A percentile compares a stretch with the other conserved stretches of the same genome.
These are phyloP conservation scores for Panagrolaimus sp. DNA, from an alignment of 1,140 invertebrate species.

Conservation along the genomic window DNA sequence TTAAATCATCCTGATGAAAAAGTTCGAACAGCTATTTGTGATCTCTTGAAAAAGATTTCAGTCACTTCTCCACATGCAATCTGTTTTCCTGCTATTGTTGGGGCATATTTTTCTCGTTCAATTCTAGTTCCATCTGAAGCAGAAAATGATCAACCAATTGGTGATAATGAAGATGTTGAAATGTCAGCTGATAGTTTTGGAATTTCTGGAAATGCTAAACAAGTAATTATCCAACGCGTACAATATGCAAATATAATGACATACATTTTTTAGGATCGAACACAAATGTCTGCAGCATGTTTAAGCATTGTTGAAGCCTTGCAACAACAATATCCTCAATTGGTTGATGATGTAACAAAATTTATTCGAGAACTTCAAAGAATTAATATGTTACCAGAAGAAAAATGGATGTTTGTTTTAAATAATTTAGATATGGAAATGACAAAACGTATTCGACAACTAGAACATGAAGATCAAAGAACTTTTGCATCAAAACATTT, in stretches of 20 bases:
- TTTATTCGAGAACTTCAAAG: conserved; percentile 82
- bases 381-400: conserved; percentile 90
- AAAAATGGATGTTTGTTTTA: conserved; percentile 84
- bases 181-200: not conserved
- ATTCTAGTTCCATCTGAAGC: conserved; percentile 16
- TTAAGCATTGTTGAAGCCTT: conserved; percentile 30
- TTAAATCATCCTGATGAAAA: conserved; percentile 86
- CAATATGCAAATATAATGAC: not conserved
- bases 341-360: conserved; percentile 78
- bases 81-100: conserved; percentile 65
- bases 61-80: conserved; percentile 67
- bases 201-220: not conserved
- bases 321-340: conserved; percentile 66
- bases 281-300: conserved; percentile 9
- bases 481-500: not conserved
- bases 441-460: conserved; percentile 54
- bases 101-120: conserved; percentile 36
- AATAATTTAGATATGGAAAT: conserved; percentile 77
- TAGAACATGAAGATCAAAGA: conserved; percentile 3
- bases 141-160: not conserved
- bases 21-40: conserved; percentile 79
- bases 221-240: not conserved
- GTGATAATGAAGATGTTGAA: not conserved
- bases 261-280: conserved; percentile 1
- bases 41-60: conserved; percentile 79